Percentiles rank a stretch among this genome's conserved stretches.
phyloP scores from a whole-genome alignment of 2,797 vertebrate genomes.

The Scolopax rusticola region DNA sequence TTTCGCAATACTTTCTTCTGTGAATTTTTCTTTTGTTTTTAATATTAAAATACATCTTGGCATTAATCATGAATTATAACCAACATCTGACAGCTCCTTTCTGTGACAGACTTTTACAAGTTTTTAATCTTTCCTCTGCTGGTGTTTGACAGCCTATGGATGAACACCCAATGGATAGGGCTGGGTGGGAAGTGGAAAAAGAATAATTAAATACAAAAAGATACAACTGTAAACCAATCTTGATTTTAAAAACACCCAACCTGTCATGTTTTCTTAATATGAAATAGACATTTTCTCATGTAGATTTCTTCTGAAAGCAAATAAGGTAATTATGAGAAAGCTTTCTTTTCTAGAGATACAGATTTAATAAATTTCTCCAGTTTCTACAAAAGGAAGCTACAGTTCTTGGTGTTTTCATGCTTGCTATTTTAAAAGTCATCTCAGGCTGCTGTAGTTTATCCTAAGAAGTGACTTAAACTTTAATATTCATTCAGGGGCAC shows the following conservation, averaged over 20 bases:
- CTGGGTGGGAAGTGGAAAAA: neutral
- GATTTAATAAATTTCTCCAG: neutral
- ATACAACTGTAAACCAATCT: neutral
- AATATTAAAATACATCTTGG: neutral
- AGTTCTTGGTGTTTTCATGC: neutral
- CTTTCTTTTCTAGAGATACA: neutral
- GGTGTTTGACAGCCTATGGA: neutral
- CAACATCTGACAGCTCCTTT: neutral
- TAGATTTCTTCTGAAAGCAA: neutral
- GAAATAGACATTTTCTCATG: neutral
- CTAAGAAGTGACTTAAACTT: neutral
- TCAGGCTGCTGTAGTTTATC: neutral
- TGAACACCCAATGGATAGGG: accelerated
- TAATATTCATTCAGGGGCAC: neutral
- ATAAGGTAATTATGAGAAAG: neutral
- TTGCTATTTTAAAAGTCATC: neutral
- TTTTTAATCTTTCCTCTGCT: neutral
- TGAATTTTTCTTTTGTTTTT: neutral
- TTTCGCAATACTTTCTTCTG: neutral
- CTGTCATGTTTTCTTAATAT: no score
- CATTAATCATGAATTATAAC: neutral
- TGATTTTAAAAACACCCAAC: neutral
- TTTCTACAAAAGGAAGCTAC: neutral
- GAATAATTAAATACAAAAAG: neutral
- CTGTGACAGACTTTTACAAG: neutral